Evolutionary conservation across 2,113 vertebrate species (phyloP).

Genomic region (Mustela lutreola): DNA sequence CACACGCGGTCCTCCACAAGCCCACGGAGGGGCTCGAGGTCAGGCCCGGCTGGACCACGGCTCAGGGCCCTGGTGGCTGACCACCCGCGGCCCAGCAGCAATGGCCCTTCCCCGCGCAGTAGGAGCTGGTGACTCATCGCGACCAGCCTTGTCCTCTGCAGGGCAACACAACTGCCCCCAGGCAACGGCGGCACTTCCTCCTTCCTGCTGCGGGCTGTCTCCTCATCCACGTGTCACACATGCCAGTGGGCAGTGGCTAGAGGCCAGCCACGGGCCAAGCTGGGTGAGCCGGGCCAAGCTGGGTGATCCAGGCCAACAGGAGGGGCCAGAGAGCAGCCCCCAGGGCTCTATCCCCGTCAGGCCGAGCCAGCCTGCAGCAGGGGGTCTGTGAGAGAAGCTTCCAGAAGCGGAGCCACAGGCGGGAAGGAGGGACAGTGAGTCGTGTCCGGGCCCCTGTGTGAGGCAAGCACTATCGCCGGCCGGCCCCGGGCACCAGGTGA

Average conservation of each 20-base stretch:
- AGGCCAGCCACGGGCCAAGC: fast-evolving
- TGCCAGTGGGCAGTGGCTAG: not conserved
- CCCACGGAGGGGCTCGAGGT: not conserved
- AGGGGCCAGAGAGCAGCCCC: not conserved
- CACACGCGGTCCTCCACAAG: not conserved
- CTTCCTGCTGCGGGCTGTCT: not conserved
- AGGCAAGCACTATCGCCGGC: not conserved
- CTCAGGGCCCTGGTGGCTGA: not conserved
- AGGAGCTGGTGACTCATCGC: not conserved
- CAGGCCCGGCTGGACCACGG: not conserved
- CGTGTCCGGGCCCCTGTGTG: not conserved
- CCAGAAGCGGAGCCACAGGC: not conserved
- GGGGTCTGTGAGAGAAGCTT: not conserved
- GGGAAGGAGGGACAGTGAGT: not conserved
- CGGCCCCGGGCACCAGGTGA: not conserved
- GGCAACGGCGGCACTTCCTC: not conserved
- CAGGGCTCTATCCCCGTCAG: not conserved
- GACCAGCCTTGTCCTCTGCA: not conserved
- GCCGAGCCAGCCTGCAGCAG: not conserved
- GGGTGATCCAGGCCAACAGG: not conserved
- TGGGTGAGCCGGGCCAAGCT: not conserved
- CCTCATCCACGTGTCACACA: not conserved
- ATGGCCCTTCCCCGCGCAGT: fast-evolving
- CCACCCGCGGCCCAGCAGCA: fast-evolving
- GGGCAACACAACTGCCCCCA: not conserved